phyloP scores from a whole-genome alignment of 2,113 vertebrate genomes.

The Leiothrix lutea region DNA sequence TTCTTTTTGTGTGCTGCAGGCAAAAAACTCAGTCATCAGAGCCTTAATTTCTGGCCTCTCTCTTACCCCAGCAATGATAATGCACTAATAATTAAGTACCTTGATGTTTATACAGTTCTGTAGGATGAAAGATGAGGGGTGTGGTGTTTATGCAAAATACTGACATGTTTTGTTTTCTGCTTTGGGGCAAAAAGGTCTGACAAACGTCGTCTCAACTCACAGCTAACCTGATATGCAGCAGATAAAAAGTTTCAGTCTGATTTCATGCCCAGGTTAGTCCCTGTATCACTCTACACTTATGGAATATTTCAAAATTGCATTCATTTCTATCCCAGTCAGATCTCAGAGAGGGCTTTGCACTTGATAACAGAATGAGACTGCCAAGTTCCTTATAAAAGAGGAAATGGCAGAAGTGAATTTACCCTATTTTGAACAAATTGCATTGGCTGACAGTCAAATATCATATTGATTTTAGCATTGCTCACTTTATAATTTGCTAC shows the following conservation, averaged over 20 bases:
- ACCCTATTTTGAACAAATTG: conserved; percentile 55
- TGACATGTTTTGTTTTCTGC: background rate
- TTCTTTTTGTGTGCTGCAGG: background rate
- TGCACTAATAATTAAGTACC: background rate
- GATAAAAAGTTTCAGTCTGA: conserved; percentile 53
- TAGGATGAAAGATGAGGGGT: background rate
- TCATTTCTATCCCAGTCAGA: conserved; percentile 33
- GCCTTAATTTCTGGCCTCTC: background rate
- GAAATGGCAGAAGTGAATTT: conserved; percentile 40
- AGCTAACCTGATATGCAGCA: background rate
- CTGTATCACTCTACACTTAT: conserved; percentile 41
- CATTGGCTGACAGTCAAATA: conserved; percentile 59
- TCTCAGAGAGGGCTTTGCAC: background rate
- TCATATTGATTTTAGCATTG: conserved; percentile 52
- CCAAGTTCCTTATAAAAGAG: conserved; percentile 33
- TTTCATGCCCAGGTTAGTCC: conserved; percentile 44
- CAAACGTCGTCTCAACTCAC: background rate
- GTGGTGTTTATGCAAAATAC: background rate
- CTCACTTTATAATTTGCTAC: conserved; percentile 28
- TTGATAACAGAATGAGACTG: conserved; percentile 36
- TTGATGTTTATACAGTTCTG: background rate
- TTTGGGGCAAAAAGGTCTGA: background rate
- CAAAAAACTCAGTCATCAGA: background rate
- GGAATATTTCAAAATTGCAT: conserved; percentile 45
- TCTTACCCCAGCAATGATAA: background rate